Base-by-base conservation (phyloP, 2,888 invertebrate genomes). In the Hydropsyche betteni region DNA sequence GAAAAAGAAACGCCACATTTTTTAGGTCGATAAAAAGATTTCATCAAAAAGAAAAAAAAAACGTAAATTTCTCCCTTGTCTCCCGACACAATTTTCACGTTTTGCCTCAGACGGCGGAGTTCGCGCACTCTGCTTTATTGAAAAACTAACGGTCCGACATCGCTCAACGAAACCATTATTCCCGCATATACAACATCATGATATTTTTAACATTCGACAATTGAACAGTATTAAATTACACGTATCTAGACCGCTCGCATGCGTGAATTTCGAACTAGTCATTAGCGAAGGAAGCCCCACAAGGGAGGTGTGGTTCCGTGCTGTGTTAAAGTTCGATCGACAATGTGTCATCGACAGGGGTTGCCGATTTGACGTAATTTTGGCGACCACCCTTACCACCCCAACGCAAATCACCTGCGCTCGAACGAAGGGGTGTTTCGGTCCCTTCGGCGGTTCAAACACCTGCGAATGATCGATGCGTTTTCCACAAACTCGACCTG, bases 391-490 rank as follows among this genome's bases (percentile, higher is more conserved):
- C 44, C 24, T 24, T 7, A 53, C 33, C 61, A 33, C 5, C 16
- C 10, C 61, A 5, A 36, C 0, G 38, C 68, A 68, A 68, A 68
- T 68, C 68, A 68, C 68, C 68, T 44, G 68, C 24, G 24, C 16
- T 68, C 68, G 38, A 68, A 24, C 10, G 44, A 10, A 44, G 44
- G 44, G 44, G 6, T 44, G 10, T 44, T 44, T 44, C 10, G 10
- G 4, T 14, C 55, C 16, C 12, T 16, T n/a, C 55, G n/a, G 34
- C 7, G 64, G n/a, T 64, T 64, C 34, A 33, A 51, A 38, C 70
- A 52, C 70, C 70, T 70, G 70, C 52, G 53, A 34, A 53, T 70
- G 70, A 70, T 70, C 16, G 70, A 70, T 53, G 70, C 24, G 14
- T 34, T 44, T 16, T 10, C n/a, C 51, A 24, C 69, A 38, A 50